Base-by-base conservation (phyloP, 2,113 vertebrate species). In the Lathamus discolor region DNA sequence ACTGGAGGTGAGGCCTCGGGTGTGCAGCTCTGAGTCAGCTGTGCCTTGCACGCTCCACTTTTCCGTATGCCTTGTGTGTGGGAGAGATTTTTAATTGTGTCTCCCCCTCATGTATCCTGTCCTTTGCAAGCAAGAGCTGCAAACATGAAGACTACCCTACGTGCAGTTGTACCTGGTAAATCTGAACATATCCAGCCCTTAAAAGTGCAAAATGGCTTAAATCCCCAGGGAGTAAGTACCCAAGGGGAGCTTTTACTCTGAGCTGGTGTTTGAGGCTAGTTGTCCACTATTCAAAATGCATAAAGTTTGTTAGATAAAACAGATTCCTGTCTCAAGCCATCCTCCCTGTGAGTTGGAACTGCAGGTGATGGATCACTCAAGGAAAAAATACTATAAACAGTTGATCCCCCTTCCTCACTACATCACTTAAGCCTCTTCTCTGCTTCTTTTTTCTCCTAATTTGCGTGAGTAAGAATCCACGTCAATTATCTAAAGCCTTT, bases 151-250 rank as follows among this genome's bases (percentile, higher is more conserved):
- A 73, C 61, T 94, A 91, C 74, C 69, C 84, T 94, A 14, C 0
- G 1, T 90, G 46, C 78, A 86, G 95, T 97, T 95, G 95, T 46
- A 49, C 93, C 94, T 98, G 92, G 95, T 97, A 95, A 96, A 96
- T 96, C 94, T 95, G 94, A 97, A 67, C 13, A 3, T 94, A 84
- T 90, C 55, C 51, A 79, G 55, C 73, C 74, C 17, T 79, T 79
- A 29, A n/a, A 92, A 88, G 33, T 29, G 67, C 31, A 66, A 66
- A 89, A 51, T 73, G 17, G 11, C 61, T 94, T 72, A 81, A 81
- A 64, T 84, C 17, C 59, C 13, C 29, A 11, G 28, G 25, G 33
- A 48, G 1, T 76, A 70, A 28, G 15, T 80, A 17, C 18, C 35
- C 43, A 79, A 41, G 15, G 69, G 27, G 17, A 63, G 20, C 49